A percentile compares a stretch with the other conserved stretches of the same genome.
These are phyloP conservation scores for Limenitis camilla DNA, from an alignment of 2,888 invertebrate genomes.

Conservation along the genomic window DNA sequence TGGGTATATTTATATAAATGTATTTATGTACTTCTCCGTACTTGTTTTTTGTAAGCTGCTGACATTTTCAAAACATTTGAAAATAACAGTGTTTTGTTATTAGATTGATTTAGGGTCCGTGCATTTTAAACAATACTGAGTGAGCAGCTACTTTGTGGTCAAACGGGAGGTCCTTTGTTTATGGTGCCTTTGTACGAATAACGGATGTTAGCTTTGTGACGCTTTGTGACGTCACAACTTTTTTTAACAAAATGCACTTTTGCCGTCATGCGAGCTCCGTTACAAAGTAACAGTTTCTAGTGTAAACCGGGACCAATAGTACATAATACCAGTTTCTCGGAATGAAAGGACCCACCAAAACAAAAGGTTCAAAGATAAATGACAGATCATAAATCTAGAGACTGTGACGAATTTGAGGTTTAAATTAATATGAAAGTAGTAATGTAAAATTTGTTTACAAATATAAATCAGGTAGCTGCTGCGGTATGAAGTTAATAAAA, in stretches of 20 bases:
- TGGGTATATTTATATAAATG: too few species aligned
- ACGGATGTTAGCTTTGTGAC: slow-evolving; percentile 48
- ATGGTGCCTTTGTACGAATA: slow-evolving; percentile 50
- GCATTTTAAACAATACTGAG: slow-evolving; percentile 41
- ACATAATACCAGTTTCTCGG: slow-evolving; percentile 47
- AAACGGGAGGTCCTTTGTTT: slow-evolving; percentile 50
- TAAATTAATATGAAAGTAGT: slow-evolving; percentile 45
- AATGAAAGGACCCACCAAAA: slow-evolving; percentile 53
- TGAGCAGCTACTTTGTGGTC: slow-evolving; percentile 63
- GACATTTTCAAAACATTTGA: too few species aligned
- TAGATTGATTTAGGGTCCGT: slow-evolving; percentile 44
- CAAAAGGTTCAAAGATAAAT: slow-evolving; percentile 60
- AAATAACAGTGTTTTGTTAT: slow-evolving; percentile 23
- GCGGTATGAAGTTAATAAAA: slow-evolving; percentile 33
- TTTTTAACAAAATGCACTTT: slow-evolving; percentile 63
- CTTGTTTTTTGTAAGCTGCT: too few species aligned
- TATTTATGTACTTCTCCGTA: not conserved
- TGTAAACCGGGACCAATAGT: slow-evolving; percentile 67
- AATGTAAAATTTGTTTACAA: slow-evolving; percentile 39
- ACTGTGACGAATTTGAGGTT: slow-evolving; percentile 67
- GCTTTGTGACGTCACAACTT: slow-evolving; percentile 62
- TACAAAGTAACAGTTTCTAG: slow-evolving; percentile 63
- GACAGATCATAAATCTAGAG: slow-evolving; percentile 48
- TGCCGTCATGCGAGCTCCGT: slow-evolving; percentile 53
- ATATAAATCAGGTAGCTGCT: slow-evolving; percentile 40